Conservation (phyloP, 2,888 invertebrate species). For the Deroplatys truncata region DNA sequence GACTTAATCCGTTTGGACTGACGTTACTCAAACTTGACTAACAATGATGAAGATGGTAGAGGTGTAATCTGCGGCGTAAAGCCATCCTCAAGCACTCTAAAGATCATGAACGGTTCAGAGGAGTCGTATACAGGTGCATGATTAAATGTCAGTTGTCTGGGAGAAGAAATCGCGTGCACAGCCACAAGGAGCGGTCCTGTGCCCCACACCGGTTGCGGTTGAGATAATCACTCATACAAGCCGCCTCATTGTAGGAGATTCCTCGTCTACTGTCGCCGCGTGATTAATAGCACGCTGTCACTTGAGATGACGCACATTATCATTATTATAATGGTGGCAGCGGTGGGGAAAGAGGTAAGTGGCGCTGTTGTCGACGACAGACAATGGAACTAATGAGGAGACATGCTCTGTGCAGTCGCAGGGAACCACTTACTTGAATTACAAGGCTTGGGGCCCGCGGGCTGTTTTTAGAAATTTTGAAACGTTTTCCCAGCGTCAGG, state of each 20-base stretch:
- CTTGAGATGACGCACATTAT: conserved; percentile 17
- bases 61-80: too few relatives aligned
- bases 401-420: conserved; percentile 1
- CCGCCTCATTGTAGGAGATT: background rate
- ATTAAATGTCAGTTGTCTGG: background rate
- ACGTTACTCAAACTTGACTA: too few relatives aligned
- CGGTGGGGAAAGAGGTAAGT: conserved; percentile 13
- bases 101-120: background rate
- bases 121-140: background rate
- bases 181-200: background rate
- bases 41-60: too few relatives aligned
- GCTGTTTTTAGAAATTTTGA: background rate
- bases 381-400: conserved; percentile 26
- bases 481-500: background rate
- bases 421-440: conserved; percentile 4
- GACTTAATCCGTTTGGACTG: too few relatives aligned
- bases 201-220: background rate
- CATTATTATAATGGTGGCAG: conserved; percentile 18
- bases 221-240: background rate
- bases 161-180: background rate
- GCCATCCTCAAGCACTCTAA: too few relatives aligned
- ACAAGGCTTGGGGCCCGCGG: background rate
- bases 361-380: conserved; percentile 17
- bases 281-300: conserved; percentile 25
- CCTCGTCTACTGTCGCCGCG: background rate